Percentiles rank a stretch among this genome's conserved stretches.
phyloP scores from a whole-genome alignment of 2,797 vertebrate genomes.

The Sebastiscus tertius region DNA sequence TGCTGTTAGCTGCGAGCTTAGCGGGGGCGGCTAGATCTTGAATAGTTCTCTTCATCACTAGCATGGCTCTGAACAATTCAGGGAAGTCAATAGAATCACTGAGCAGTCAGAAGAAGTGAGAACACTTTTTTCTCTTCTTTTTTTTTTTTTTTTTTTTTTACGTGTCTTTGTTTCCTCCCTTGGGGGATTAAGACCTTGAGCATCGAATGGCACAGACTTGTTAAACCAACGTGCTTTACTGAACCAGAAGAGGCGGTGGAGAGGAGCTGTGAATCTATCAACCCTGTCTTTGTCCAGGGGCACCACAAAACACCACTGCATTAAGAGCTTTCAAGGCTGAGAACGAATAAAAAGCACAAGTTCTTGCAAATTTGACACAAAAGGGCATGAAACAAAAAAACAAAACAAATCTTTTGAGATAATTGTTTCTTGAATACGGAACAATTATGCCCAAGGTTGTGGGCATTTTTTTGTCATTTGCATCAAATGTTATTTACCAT shows the following conservation, averaged over 20 bases:
- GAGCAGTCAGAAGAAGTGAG: constrained; percentile 39
- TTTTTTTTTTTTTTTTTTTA: constrained; percentile 3
- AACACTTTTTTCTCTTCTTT: constrained; percentile 1
- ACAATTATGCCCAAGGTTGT: background rate
- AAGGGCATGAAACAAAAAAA: background rate
- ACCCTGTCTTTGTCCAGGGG: constrained; percentile 50
- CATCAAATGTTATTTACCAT: background rate
- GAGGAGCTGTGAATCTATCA: constrained; percentile 54
- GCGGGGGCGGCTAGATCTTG: constrained; percentile 19
- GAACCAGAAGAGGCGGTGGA: constrained; percentile 64
- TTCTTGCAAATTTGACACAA: background rate
- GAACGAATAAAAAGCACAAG: constrained; percentile 12
- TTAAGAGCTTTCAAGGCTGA: constrained; percentile 43
- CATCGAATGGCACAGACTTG: constrained; percentile 69
- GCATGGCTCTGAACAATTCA: constrained; percentile 25
- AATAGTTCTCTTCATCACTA: constrained; percentile 28
- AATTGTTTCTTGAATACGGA: background rate
- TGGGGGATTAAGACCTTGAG: constrained; percentile 68
- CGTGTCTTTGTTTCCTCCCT: constrained; percentile 51
- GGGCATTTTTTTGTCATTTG: background rate
- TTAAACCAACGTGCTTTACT: constrained; percentile 73
- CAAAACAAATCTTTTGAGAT: background rate
- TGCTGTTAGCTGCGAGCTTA: constrained; percentile 3
- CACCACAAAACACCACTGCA: constrained; percentile 41
- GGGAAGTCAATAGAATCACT: constrained; percentile 28